Evolutionary conservation across 2,797 vertebrate species (phyloP), one percentile per base, ranked within the genome.

Genomic region (Ctenosaura bakeri): DNA sequence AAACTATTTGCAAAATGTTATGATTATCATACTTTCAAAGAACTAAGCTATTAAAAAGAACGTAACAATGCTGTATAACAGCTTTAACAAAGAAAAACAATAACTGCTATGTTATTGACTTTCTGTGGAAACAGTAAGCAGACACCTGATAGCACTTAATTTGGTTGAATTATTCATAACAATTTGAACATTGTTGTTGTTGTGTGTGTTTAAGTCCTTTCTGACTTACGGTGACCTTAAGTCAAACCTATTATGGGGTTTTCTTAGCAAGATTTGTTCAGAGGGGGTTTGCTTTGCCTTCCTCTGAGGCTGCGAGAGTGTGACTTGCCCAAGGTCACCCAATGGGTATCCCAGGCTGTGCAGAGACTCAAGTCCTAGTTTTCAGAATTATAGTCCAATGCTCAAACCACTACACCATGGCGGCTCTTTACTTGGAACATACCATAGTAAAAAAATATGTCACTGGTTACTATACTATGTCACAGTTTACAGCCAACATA

Each of bases 1-100:
- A 0, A 81, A 78, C 73, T 89, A 85, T 1, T 8, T 32, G n/a
- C 29, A 9, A 66, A 64, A 4, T 88, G 56, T 88, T 90, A 66
- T 85, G 86, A 89, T 50, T 69, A 10, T 26, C 22, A 84, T 56
- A 86, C 16, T 66, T 94, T 88, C 88, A 79, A 93, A 93, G 73
- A 22, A 42, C 69, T 93, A 35, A 0, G 0, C 29, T 69, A 64
- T 35, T 81, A 95, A 91, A 91, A 64, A 7, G 35, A 90, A 90
- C 32, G 20, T 78, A 38, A 2, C 56, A 54, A 1, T 88, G 54
- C 12, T n/a, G 81, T 0, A 16, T 1, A 32, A 50, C 80, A 9
- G n/a, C 87, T 42, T 92, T 46, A 3, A 35, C 50, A 83, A 85
- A 64, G 56, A 22, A 84, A 84, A 74, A 59, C 20, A 73, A 54